Base-by-base conservation (phyloP, 2,797 vertebrate genomes). In the Gobionotothen gibberifrons region DNA sequence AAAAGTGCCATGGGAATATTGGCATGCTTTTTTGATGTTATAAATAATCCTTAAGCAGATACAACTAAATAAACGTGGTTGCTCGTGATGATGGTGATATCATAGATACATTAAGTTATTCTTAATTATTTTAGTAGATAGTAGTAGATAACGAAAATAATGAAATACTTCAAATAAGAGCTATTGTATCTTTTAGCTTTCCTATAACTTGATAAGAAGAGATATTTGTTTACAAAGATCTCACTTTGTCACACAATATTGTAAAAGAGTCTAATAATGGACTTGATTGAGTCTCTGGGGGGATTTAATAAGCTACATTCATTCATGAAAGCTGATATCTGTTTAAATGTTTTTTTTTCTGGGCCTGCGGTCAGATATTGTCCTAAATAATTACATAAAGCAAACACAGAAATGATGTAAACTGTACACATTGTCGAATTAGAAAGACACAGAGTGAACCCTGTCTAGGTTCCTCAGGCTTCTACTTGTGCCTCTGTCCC, bases 401-500 rank as follows among this genome's bases (percentile, higher is more conserved):
- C 39, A 64, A 49, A 55, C 56, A 26, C 19, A 44, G n/a, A 22
- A 53, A 62, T 14, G 5, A n/a, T 39, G 10, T 46, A 26, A 59
- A 2, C 6, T 48, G 2, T 56, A 9, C 9, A 1, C n/a, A 57
- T 12, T 19, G 19, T 69, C 14, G n/a, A 60, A 66, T 11, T 17
- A 43, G 47, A 26, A 17, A 43, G 47, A 5, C 44, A 32, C 22
- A 32, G n/a, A 11, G 7, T 22, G 26, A 73, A 44, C 5, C 7
- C 54, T 58, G 14, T 48, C 13, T 73, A 0, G 43, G 76, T 67
- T 70, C 48, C 71, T 40, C 59, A 72, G 72, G 49, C 79, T 79
- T 60, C 62, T 88, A 85, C 90, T 93, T 82, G 74, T 80, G 86
- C 75, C 87, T 92, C 80, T 90, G 82, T 84, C 89, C 61, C 92